These are phyloP conservation scores for Leptodactylus fuscus DNA, from an alignment of 2,113 vertebrate species.

Conservation along the genomic window DNA sequence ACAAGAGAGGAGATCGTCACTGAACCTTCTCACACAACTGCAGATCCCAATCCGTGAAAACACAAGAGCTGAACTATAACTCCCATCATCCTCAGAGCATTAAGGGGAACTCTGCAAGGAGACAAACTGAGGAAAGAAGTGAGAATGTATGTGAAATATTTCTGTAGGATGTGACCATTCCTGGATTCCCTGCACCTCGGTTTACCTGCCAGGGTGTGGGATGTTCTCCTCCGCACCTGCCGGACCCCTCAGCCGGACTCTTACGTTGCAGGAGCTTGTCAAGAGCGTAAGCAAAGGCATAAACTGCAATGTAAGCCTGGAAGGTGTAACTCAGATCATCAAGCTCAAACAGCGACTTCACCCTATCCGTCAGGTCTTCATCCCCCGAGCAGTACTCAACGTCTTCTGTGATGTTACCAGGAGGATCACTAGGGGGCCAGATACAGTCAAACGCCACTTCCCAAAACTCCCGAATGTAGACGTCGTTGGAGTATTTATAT, in stretches of 20 bases:
- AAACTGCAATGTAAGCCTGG: constrained; percentile 47
- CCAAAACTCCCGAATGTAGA: constrained; percentile 32
- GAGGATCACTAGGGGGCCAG: background rate
- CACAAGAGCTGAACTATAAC: too few relatives aligned
- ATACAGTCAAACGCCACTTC: constrained; percentile 10
- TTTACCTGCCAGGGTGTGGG: constrained; percentile 41
- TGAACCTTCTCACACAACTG: background rate
- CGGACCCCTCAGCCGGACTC: background rate
- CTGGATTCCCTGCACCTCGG: too few relatives aligned
- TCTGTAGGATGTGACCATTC: too few relatives aligned
- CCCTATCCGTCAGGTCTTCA: background rate
- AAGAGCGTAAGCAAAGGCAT: constrained; percentile 43
- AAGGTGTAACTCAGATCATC: constrained; percentile 45
- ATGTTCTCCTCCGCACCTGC: background rate
- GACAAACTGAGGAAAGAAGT: too few relatives aligned
- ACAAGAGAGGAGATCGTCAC: background rate
- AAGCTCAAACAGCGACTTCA: constrained; percentile 15
- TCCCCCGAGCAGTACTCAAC: background rate
- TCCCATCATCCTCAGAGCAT: too few relatives aligned
- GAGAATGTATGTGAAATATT: too few relatives aligned
- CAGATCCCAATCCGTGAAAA: background rate
- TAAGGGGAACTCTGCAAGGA: too few relatives aligned
- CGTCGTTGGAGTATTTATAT: constrained; percentile 1
- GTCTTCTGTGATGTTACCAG: background rate
- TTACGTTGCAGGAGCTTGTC: constrained; percentile 13